These are phyloP conservation scores for Campoplex nolae DNA, from an alignment of 2,888 invertebrate species.

Conservation along the genomic window DNA sequence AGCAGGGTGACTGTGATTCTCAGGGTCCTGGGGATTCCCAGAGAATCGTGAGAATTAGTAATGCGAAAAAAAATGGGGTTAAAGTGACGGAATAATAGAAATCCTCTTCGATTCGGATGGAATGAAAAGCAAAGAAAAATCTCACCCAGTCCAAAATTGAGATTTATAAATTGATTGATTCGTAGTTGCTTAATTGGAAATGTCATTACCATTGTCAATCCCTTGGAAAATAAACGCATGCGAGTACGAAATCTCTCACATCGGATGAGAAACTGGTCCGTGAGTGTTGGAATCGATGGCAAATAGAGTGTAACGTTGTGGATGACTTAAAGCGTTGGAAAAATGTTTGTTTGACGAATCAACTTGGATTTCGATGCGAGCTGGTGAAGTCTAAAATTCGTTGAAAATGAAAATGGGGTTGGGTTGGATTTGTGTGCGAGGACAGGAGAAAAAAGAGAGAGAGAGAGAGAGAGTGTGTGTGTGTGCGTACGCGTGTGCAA, in stretches of 20 bases:
- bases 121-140: no score
- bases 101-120: not conserved
- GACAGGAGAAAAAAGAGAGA: not conserved
- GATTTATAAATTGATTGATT: not conserved
- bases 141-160: not conserved
- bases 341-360: conserved; percentile 30
- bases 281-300: conserved; percentile 1
- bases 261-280: not conserved
- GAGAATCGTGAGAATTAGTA: no score
- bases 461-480: no score
- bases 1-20: no score
- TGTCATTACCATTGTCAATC: not conserved
- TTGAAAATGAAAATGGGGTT: conserved; percentile 21
- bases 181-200: not conserved
- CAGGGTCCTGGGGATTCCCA: no score
- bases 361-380: not conserved
- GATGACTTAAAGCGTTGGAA: not conserved
- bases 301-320: conserved; percentile 2
- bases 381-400: not conserved
- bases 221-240: not conserved
- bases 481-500: no score
- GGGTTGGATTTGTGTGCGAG: not conserved
- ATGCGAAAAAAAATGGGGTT: no score
- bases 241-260: not conserved
- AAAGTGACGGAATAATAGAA: not conserved